Evolutionary conservation across 2,888 invertebrate genomes (phyloP), one percentile per base, ranked within the genome.

Genomic region (Chloroclysta siterata): DNA sequence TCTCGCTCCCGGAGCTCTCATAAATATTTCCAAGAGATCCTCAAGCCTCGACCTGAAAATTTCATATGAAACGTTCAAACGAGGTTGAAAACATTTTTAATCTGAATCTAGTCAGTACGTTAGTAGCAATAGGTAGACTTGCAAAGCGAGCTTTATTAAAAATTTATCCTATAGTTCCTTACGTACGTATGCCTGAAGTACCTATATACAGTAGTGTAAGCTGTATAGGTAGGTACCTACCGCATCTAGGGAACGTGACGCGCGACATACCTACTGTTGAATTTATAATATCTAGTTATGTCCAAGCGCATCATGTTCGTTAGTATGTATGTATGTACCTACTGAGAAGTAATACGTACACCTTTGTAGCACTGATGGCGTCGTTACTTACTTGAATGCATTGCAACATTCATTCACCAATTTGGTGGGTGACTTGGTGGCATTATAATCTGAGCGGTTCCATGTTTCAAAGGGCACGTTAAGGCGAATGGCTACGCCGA

Each of bases 21-120:
- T 74, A 70, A 71, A 76, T 75, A 71, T 68, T 66, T 56, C 61
- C 39, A 41, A 56, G n/a, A 56, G 48, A 57, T 63, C 41, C 60
- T 46, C 52, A 60, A 57, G 60, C 33, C 60, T 46, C 52, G 59
- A 57, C 51, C 53, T 55, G 33, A 54, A 66, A 47, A 28, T 51
- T 58, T 61, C 28, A 58, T 50, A 52, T 39, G 22, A 29, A 51
- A 44, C 41, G n/a, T 17, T 46, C 33, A 17, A 55, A 29, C 29
- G 44, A 11, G 10, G 36, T 44, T 15, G 44, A 15, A 15, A 44
- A 6, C n/a, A 42, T 8, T 14, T 14, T 14, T 42, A 5, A 14
- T 42, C 42, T 15, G 44, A 7, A 15, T 7, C 6, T 44, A 15
- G 44, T 15, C 8, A 8, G 14, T 11, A 6, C 2, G 36, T 36